Conservation (phyloP, 2,797 vertebrate species). For the Pogonophryne albipinna region DNA sequence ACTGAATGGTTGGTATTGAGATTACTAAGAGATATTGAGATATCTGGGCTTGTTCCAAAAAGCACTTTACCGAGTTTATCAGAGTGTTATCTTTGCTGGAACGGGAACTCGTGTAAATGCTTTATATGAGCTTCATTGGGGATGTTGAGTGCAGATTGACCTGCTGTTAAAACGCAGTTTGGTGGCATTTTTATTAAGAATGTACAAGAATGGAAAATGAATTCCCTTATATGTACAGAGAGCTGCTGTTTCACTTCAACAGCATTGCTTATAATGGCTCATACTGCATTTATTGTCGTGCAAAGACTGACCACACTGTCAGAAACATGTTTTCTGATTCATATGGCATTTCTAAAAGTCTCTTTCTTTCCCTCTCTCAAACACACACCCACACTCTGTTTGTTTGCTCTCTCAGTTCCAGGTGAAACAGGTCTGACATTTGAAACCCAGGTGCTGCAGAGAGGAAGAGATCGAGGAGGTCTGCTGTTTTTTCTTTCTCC, state of each 20-base stretch:
- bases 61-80: constrained; percentile 23
- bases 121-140: background rate
- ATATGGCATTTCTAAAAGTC: background rate
- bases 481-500: constrained; percentile 16
- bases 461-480: constrained; percentile 31
- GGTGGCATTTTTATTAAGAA: background rate
- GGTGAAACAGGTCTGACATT: constrained; percentile 69
- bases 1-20: constrained; percentile 5
- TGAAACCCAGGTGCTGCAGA: constrained; percentile 64
- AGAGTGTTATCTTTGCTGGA: constrained; percentile 15
- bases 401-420: constrained; percentile 64
- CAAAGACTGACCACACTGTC: background rate
- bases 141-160: constrained; percentile 3
- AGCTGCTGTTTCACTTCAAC: background rate
- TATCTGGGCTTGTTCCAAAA: constrained; percentile 18
- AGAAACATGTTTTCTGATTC: constrained; percentile 5
- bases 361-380: background rate
- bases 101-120: constrained; percentile 6
- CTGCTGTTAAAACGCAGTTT: background rate
- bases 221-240: background rate
- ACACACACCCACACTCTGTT: constrained; percentile 27
- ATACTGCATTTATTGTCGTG: background rate
- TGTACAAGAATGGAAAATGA: constrained; percentile 1
- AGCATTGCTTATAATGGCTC: background rate
- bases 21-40: constrained; percentile 5